phyloP scores from a whole-genome alignment of 2,797 vertebrate species.

The Enteromius afrohamiltoni region DNA sequence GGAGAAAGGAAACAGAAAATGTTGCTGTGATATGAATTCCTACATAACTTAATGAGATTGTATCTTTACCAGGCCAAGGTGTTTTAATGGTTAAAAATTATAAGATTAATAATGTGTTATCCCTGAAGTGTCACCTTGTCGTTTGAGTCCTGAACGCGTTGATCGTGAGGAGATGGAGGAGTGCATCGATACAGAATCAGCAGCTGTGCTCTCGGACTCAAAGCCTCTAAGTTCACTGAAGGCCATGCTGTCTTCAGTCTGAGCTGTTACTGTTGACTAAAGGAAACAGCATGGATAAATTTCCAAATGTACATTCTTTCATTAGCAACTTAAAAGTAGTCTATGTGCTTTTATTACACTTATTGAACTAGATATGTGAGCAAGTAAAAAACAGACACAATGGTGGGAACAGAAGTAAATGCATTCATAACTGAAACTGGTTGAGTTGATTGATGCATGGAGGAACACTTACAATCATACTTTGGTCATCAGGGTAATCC shows the following conservation, averaged over 20 bases:
- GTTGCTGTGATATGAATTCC: not conserved
- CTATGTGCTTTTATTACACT: not conserved
- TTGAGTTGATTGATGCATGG: not conserved
- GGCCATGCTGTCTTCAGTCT: conserved; percentile 78
- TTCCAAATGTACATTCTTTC: not conserved
- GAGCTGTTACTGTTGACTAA: conserved; percentile 77
- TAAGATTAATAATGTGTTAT: not conserved
- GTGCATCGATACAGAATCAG: conserved; percentile 73
- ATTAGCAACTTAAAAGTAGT: not conserved
- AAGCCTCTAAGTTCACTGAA: conserved; percentile 75
- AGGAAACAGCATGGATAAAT: conserved; percentile 10
- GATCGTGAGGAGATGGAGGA: conserved; percentile 76
- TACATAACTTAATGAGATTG: not conserved
- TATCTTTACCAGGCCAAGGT: not conserved
- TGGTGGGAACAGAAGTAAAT: not conserved
- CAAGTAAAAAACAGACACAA: not conserved
- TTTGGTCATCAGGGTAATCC: conserved; percentile 87
- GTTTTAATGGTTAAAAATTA: not conserved
- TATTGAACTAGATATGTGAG: not conserved
- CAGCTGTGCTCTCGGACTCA: conserved; percentile 75
- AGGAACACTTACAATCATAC: conserved; percentile 83
- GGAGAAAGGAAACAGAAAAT: conserved; percentile 15
- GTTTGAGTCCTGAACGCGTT: conserved; percentile 78
- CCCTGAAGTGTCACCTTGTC: conserved; percentile 74
- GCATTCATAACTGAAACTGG: not conserved